phyloP scores from a whole-genome alignment of 2,113 vertebrate genomes.

The Xenus cinereus region DNA sequence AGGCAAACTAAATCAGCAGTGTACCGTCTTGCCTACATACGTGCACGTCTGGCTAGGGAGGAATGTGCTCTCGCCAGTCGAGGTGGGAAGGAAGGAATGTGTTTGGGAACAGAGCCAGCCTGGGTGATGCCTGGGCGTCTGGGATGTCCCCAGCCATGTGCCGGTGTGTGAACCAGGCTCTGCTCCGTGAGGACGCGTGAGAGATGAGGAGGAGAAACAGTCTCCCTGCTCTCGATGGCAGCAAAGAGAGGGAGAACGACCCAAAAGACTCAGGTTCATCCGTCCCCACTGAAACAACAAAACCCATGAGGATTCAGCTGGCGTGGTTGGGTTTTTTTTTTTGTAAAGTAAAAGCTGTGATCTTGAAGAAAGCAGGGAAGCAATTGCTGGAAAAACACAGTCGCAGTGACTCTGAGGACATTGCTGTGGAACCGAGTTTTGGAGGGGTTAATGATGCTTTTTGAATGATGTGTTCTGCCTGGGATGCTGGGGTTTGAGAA shows the following conservation, averaged over 20 bases:
- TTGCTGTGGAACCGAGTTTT: not conserved
- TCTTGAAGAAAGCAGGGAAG: not conserved
- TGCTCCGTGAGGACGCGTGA: rapidly evolving
- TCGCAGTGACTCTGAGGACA: not conserved
- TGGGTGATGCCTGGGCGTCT: not conserved
- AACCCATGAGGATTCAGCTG: not conserved
- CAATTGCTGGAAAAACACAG: not conserved
- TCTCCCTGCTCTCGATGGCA: not conserved
- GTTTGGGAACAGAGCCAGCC: not conserved
- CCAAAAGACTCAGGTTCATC: rapidly evolving
- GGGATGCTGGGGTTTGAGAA: not conserved
- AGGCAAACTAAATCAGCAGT: not conserved
- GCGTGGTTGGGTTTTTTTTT: not conserved
- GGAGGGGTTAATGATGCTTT: not conserved
- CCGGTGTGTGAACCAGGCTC: rapidly evolving
- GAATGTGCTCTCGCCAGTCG: not conserved
- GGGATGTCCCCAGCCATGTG: not conserved
- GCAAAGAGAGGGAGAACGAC: not conserved
- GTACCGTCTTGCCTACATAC: not conserved
- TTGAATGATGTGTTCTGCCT: not conserved
- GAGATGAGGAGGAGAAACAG: not conserved
- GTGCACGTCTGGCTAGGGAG: not conserved
- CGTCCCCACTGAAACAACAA: not conserved
- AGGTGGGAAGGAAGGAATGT: not conserved
- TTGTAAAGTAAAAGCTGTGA: not conserved